Evolutionary conservation across 2,113 vertebrate genomes (phyloP).

Genomic region (Collichthys lucidus): DNA sequence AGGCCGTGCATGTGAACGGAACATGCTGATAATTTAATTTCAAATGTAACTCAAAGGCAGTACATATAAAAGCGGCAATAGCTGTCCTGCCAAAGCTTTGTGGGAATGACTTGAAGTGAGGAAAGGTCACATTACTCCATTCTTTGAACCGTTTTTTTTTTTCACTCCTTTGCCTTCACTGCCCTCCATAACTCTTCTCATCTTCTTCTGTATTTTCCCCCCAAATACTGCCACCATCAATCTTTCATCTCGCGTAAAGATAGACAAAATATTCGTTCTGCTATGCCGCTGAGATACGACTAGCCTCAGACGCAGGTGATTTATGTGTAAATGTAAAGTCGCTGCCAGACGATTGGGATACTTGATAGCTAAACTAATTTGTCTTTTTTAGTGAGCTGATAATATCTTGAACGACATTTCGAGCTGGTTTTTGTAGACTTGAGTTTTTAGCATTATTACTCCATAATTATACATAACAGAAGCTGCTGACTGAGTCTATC

Average conservation of each 20-base stretch:
- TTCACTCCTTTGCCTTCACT: conserved; percentile 14
- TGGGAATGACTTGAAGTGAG: conserved; percentile 43
- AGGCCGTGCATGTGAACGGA: conserved; percentile 30
- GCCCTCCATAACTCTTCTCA: conserved; percentile 18
- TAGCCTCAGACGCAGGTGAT: neutral
- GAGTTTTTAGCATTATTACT: neutral
- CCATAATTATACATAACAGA: neutral
- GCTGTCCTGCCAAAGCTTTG: conserved; percentile 53
- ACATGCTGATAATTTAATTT: conserved; percentile 63
- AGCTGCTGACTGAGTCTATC: neutral
- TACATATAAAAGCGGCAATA: conserved; percentile 33
- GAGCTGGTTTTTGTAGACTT: neutral
- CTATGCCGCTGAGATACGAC: neutral
- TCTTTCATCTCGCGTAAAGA: conserved; percentile 10
- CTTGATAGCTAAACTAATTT: neutral
- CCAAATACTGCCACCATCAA: conserved; percentile 6
- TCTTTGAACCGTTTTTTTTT: conserved; percentile 13
- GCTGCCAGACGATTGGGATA: neutral
- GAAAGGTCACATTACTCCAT: conserved; percentile 53
- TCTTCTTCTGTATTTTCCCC: neutral
- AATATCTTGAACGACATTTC: neutral
- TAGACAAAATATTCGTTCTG: conserved; percentile 8
- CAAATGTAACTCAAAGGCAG: conserved; percentile 26
- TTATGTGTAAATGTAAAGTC: conserved; percentile 8
- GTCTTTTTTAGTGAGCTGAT: neutral